Evolutionary conservation across 1,140 invertebrate genomes (phyloP).

Genomic region (Drosophila navojoa): DNA sequence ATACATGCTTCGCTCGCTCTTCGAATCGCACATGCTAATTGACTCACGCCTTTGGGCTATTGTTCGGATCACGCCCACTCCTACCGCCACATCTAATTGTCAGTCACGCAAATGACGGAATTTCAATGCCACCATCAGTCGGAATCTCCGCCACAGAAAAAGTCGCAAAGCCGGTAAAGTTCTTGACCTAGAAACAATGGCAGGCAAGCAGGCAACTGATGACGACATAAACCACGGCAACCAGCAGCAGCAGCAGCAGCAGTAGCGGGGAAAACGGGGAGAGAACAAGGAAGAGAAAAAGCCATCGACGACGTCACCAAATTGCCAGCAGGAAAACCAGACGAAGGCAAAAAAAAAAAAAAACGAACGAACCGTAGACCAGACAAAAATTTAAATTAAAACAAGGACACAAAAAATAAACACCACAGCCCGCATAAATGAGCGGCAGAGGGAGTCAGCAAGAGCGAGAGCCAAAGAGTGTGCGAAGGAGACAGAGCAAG

Average conservation of each 20-base stretch:
- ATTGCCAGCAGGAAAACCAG: conserved; percentile 50
- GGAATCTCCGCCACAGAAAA: conserved; percentile 18
- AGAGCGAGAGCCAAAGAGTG: conserved; percentile 5
- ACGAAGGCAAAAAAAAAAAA: conserved; percentile 38
- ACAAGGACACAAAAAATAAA: conserved; percentile 77
- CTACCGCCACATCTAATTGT: conserved; percentile 8
- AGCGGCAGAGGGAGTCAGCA: conserved; percentile 14
- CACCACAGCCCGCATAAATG: conserved; percentile 50
- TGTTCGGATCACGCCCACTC: not conserved
- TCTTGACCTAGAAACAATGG: conserved; percentile 83
- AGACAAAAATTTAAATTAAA: conserved; percentile 83
- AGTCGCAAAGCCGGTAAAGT: conserved; percentile 62
- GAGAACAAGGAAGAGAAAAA: conserved; percentile 8
- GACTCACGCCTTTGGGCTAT: not conserved
- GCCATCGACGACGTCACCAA: conserved; percentile 66
- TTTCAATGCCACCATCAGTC: conserved; percentile 54
- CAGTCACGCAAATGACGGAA: conserved; percentile 39
- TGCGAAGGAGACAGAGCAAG: conserved; percentile 7
- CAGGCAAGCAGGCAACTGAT: conserved; percentile 53
- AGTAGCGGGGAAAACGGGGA: no score
- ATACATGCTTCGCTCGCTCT: not conserved
- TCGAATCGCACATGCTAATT: not conserved
- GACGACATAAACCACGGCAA: conserved; percentile 62
- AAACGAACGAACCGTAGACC: conserved; percentile 62
- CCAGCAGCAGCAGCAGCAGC: not conserved